Conservation (phyloP, 2,888 invertebrate species). For the Ernsta delagoae region DNA sequence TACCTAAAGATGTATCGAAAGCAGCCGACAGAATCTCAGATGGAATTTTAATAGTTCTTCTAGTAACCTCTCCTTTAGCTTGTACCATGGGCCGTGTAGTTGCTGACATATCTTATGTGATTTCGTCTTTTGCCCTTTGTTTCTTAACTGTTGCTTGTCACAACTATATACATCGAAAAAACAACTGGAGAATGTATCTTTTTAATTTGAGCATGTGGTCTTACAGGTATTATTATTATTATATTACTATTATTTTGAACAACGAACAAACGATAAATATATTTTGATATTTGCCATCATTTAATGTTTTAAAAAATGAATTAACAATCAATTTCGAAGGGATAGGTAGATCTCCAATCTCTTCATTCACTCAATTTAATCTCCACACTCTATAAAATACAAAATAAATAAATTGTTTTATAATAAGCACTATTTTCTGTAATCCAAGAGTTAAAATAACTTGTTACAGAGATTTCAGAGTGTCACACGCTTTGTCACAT, state of each 20-base stretch:
- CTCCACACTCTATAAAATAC: no score
- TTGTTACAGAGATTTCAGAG: constrained; percentile 87
- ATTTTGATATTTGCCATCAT: no score
- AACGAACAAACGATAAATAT: no score
- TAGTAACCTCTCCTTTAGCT: constrained; percentile 56
- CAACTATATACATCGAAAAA: constrained; percentile 90
- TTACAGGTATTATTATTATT: constrained; percentile 72
- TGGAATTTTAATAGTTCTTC: constrained; percentile 60
- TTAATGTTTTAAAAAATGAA: no score
- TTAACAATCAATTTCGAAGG: no score
- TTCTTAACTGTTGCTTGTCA: constrained; percentile 87
- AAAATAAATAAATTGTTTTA: no score
- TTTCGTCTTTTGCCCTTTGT: constrained; percentile 84
- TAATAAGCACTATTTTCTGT: no score
- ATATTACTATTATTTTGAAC: no score
- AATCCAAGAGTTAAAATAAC: neutral
- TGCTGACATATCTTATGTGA: constrained; percentile 58
- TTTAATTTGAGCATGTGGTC: constrained; percentile 89
- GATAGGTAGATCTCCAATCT: no score
- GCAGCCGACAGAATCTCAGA: constrained; percentile 66
- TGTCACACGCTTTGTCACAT: constrained; percentile 91
- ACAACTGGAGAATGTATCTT: constrained; percentile 92
- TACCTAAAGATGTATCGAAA: constrained; percentile 66
- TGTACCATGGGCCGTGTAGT: constrained; percentile 54
- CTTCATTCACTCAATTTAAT: no score